Base-by-base conservation (phyloP, 2,113 vertebrate genomes). In the Danionella cerebrum region DNA sequence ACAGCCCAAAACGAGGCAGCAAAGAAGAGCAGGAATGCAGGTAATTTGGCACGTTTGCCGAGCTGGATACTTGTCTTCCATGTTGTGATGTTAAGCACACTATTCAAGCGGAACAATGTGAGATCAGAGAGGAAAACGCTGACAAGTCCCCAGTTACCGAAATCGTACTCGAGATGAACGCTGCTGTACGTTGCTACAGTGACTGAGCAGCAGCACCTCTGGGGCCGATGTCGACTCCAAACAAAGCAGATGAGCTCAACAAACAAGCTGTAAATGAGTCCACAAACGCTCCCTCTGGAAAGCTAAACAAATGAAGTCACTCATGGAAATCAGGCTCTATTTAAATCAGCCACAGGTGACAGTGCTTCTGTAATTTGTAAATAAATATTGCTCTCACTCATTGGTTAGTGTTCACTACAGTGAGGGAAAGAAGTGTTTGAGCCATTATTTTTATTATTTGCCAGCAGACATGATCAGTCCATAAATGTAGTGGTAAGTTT, bases 11-110 rank as follows among this genome's bases (percentile, higher is more conserved):
- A 79, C 85, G 90, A 78, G 86, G 84, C 45, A 68, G 79, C 66
- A 93, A 92, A 82, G 93, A 95, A 79, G 93, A 95, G 42, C 91
- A 87, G 2, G 93, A 95, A 33, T 85, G 86, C 87, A 92, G 91
- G 93, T 93, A 85, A 91, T 82, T 18, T 44, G 12, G 67, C 11
- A 38, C 6, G 11, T 11, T 19, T 2, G 44, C 5, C 29, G 51
- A 25, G 18, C 3, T 24, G 3, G 5, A 27, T 41, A 35, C n/a
- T 42, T 12, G 11, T 47, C 25, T 41, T 47, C 12, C 22, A 8
- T 31, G 21, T 19, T 62, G 24, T 44, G 27, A 45, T 42, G 57
- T 29, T 25, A 59, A 18, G n/a, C 18, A 10, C 25, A 18, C 22
- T 41, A 21, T 62, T 11, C 27, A 33, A 10, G 11, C 29, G 22